These are phyloP conservation scores for Tachysurus fulvidraco DNA, from an alignment of 2,113 vertebrate genomes.

Conservation along the genomic window DNA sequence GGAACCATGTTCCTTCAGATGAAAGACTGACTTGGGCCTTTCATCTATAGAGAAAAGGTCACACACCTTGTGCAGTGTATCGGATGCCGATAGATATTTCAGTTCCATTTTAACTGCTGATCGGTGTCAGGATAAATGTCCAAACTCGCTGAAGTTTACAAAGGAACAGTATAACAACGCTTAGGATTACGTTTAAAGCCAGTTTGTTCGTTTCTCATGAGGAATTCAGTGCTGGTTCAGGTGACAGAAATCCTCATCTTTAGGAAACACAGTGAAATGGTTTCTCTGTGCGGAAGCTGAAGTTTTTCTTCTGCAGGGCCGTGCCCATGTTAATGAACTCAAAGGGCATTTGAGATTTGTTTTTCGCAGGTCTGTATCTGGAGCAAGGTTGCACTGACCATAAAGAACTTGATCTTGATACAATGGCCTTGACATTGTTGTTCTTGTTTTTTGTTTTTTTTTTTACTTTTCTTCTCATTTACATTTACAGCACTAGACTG, in stretches of 20 bases:
- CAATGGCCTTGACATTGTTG: background rate
- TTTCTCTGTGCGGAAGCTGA: conserved; percentile 33
- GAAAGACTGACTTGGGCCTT: conserved; percentile 66
- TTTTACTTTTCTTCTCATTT: background rate
- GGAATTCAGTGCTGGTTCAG: conserved; percentile 9
- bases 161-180: conserved; percentile 18
- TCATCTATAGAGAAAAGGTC: conserved; percentile 70
- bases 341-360: conserved; percentile 42
- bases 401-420: background rate
- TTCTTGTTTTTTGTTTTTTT: background rate
- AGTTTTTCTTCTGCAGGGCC: conserved; percentile 38
- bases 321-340: conserved; percentile 44
- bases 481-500: background rate
- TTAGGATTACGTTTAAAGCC: conserved; percentile 6
- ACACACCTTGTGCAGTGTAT: conserved; percentile 58
- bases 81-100: conserved; percentile 53
- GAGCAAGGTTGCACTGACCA: conserved; percentile 9
- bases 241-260: conserved; percentile 14
- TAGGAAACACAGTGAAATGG: conserved; percentile 26
- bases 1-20: conserved; percentile 61
- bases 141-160: conserved; percentile 1
- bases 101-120: conserved; percentile 32
- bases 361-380: conserved; percentile 16
- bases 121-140: conserved; percentile 20
- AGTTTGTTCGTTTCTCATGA: conserved; percentile 34